Evolutionary conservation across 2,113 vertebrate species (phyloP).

Genomic region (Alouatta palliata): DNA sequence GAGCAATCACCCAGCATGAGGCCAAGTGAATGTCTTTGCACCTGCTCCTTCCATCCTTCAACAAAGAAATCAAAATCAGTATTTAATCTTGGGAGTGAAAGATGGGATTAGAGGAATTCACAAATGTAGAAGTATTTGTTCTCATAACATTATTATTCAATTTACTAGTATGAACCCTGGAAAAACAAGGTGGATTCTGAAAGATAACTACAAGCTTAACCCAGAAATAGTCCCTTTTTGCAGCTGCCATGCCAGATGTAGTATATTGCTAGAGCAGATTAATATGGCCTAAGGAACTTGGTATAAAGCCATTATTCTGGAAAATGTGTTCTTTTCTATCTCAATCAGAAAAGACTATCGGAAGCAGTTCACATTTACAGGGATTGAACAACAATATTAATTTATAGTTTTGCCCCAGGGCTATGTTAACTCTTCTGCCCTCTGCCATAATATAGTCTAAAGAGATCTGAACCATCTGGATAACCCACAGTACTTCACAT

Average conservation of each 20-base stretch:
- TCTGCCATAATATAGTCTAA: slow-evolving; percentile 47
- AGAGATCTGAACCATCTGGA: slow-evolving; percentile 57
- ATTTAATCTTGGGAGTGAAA: not conserved
- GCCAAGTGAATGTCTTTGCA: not conserved
- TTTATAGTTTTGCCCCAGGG: slow-evolving; percentile 35
- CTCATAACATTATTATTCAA: not conserved
- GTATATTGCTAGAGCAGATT: slow-evolving; percentile 50
- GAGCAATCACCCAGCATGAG: not conserved
- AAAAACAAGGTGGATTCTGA: slow-evolving; percentile 29
- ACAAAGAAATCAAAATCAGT: not conserved
- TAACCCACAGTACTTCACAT: not conserved
- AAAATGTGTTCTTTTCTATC: slow-evolving; percentile 53
- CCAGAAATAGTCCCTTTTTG: not conserved
- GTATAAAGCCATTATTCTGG: slow-evolving; percentile 51
- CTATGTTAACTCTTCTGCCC: slow-evolving; percentile 44
- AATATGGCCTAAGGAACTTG: slow-evolving; percentile 52
- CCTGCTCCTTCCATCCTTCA: rapidly evolving
- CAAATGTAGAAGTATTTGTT: not conserved
- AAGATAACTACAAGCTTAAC: slow-evolving; percentile 36
- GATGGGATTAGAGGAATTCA: not conserved
- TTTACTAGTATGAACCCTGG: not conserved
- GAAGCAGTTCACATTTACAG: slow-evolving; percentile 44
- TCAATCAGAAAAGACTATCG: slow-evolving; percentile 59
- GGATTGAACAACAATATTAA: slow-evolving; percentile 65
- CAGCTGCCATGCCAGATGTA: slow-evolving; percentile 60